These are phyloP conservation scores for Champsocephalus esox DNA, from an alignment of 2,797 vertebrate genomes.

Conservation along the genomic window DNA sequence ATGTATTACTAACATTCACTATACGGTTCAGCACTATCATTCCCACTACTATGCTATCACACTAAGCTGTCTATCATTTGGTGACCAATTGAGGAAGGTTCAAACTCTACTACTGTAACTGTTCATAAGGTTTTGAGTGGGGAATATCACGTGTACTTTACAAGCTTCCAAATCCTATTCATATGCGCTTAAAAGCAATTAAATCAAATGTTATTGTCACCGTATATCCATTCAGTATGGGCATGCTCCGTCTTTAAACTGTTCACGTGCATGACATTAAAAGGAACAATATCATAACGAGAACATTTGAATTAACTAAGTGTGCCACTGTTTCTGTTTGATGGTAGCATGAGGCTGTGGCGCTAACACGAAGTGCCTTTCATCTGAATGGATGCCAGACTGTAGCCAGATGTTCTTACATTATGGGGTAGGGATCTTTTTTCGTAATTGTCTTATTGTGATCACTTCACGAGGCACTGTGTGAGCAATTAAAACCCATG, in stretches of 20 bases:
- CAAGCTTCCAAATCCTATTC: constrained; percentile 12
- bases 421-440: not conserved
- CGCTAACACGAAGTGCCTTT: not conserved
- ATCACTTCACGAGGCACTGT: constrained; percentile 44
- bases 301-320: not conserved
- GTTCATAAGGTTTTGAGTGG: not conserved
- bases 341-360: not conserved
- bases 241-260: not conserved
- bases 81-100: not conserved
- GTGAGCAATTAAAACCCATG: constrained; percentile 15
- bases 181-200: not conserved
- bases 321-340: not conserved
- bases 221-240: not conserved
- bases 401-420: constrained; percentile 11
- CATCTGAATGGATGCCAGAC: constrained; percentile 13
- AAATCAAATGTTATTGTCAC: not conserved
- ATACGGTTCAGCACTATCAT: not conserved
- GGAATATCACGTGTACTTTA: not conserved
- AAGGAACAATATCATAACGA: too few species aligned
- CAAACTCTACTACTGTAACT: not conserved
- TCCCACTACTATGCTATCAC: not conserved
- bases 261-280: not conserved
- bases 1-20: constrained; percentile 2
- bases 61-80: not conserved
- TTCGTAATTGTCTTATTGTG: not conserved